These are phyloP conservation scores for Macrotrachela quadricornifera DNA, from an alignment of 1,140 invertebrate genomes.

Conservation along the genomic window DNA sequence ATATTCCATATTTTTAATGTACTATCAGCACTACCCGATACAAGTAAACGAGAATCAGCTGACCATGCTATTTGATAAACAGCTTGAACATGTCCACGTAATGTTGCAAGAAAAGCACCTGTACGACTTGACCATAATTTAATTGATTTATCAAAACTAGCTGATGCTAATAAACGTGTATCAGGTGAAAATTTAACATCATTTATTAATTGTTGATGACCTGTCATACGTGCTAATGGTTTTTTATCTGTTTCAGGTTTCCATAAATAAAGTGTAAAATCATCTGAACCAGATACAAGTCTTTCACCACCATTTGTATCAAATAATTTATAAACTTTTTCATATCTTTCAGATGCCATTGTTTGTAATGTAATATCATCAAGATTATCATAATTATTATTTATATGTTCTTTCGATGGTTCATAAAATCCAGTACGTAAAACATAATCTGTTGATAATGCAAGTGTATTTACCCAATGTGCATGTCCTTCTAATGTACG, in stretches of 20 bases:
- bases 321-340: too few relatives aligned
- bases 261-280: slow-evolving; percentile 95
- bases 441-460: slow-evolving; percentile 85
- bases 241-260: slow-evolving; percentile 57
- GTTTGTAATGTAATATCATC: too few relatives aligned
- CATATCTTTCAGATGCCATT: too few relatives aligned
- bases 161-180: slow-evolving; percentile 64
- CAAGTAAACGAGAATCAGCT: slow-evolving; percentile 73
- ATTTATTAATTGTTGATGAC: slow-evolving; percentile 87
- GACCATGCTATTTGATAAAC: slow-evolving; percentile 95
- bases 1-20: slow-evolving; percentile 56
- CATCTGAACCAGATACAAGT: slow-evolving; percentile 87
- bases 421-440: slow-evolving; percentile 69
- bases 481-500: slow-evolving; percentile 79
- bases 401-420: slow-evolving; percentile 32
- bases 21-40: slow-evolving; percentile 88
- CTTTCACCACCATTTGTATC: slow-evolving; percentile 37
- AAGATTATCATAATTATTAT: too few relatives aligned
- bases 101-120: slow-evolving; percentile 42
- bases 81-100: slow-evolving; percentile 82
- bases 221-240: slow-evolving; percentile 68
- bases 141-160: slow-evolving; percentile 97
- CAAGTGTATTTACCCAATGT: slow-evolving; percentile 93
- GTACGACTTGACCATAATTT: slow-evolving; percentile 51
- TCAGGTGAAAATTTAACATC: slow-evolving; percentile 95